Evolutionary conservation across 2,797 vertebrate genomes (phyloP), one percentile per base, ranked within the genome.

Genomic region (Acridotheres tristis): DNA sequence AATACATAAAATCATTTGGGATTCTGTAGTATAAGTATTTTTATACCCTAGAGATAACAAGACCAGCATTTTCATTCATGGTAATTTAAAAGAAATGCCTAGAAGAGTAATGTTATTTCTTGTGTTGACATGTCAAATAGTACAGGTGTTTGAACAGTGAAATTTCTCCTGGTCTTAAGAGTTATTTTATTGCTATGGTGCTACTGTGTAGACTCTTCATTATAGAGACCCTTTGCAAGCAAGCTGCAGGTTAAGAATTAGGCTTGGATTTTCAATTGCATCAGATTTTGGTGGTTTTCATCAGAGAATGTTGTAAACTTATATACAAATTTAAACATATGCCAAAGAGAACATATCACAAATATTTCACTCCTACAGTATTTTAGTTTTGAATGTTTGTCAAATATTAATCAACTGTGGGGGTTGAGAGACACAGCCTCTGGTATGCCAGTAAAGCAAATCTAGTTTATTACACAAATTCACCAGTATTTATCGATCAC

Each of bases 311-410:
- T 34, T 36, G 84, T 58, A 51, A 88, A 73, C 3, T 59, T 48
- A 29, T 32, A 57, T 16, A 59, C 11, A 67, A 81, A 50, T 26
- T 76, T 59, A 72, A 94, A 51, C 3, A 51, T 58, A 61, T 57
- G 38, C 32, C 45, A n/a, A 53, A 75, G 93, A 72, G 30, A 78
- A 62, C 20, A 15, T 43, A 75, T 11, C 47, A 69, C 29, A 68
- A 38, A 13, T 32, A 81, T 79, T 93, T 91, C 54, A 65, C 36
- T 78, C 58, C 29, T 71, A 78, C 54, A 65, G 62, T 55, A 81
- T 69, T 92, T 94, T 57, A 83, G 81, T 45, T 91, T 80, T 90
- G 66, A 29, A 74, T 85, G 74, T 84, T 75, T 72, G 36, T 84
- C 50, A 89, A 89, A 68, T 87, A 92, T 72, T 76, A 86, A 68